phyloP scores from a whole-genome alignment of 1,140 invertebrate genomes.

The Zaprionus capensis region DNA sequence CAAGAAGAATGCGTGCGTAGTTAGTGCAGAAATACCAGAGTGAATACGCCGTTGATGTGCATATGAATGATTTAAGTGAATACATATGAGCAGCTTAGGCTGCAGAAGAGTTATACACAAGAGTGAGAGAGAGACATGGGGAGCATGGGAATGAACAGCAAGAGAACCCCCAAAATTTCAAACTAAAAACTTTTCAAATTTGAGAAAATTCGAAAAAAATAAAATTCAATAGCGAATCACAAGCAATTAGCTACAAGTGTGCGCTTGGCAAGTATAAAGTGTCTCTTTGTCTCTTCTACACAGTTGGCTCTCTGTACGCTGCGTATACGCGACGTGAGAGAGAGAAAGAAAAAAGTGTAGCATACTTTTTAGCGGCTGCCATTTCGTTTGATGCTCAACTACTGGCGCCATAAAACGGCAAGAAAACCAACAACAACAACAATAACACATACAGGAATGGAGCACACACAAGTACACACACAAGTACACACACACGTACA shows the following conservation, averaged over 20 bases:
- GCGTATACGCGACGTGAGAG: conserved; percentile 30
- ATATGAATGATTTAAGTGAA: conserved; percentile 5
- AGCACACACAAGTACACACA: background rate
- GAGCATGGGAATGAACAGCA: too few species aligned
- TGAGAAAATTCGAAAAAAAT: too few species aligned
- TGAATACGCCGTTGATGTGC: background rate
- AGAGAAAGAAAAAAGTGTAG: conserved; percentile 31
- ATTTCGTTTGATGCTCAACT: conserved; percentile 38
- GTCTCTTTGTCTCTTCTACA: background rate
- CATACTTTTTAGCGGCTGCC: conserved; percentile 44
- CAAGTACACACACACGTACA: background rate
- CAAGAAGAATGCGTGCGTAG: background rate
- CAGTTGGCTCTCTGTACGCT: background rate
- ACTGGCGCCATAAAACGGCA: conserved; percentile 50
- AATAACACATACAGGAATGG: conserved; percentile 10
- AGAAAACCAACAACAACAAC: conserved; percentile 3
- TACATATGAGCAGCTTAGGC: background rate
- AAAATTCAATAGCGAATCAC: conserved; percentile 11
- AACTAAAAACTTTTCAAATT: too few species aligned
- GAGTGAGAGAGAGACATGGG: too few species aligned
- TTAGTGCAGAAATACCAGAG: conserved; percentile 1
- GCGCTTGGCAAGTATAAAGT: conserved; percentile 1
- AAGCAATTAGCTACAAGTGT: conserved; percentile 29
- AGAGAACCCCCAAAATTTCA: too few species aligned
- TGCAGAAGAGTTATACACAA: background rate